A percentile compares a stretch with the other conserved stretches of the same genome.
These are phyloP conservation scores for Myioborus melanocephalus DNA, from an alignment of 2,797 vertebrate genomes.

Conservation along the genomic window DNA sequence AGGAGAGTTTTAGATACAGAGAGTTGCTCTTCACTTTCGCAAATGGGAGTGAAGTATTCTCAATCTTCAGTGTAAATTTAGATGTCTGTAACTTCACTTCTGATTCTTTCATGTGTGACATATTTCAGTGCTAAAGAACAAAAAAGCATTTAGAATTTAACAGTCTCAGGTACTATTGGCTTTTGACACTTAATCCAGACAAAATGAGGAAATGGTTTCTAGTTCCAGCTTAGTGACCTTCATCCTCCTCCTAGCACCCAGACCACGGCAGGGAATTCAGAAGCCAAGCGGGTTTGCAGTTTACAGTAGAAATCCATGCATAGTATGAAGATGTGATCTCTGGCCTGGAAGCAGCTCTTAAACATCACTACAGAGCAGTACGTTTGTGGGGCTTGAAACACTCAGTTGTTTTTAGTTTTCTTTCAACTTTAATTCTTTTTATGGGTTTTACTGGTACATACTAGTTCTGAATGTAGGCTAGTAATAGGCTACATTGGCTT, in stretches of 20 bases:
- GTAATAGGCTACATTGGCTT: not conserved
- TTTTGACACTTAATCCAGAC: not conserved
- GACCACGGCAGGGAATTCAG: not conserved
- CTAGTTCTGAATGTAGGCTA: not conserved
- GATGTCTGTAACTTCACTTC: not conserved
- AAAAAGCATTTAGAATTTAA: not conserved
- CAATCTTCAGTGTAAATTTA: not conserved
- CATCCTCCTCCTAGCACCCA: not conserved
- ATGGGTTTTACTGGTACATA: not conserved
- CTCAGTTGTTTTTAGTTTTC: not conserved
- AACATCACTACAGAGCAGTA: not conserved
- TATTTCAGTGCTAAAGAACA: not conserved
- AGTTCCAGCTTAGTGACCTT: not conserved
- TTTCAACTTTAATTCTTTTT: not conserved
- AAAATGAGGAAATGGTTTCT: not conserved
- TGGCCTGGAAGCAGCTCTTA: not conserved
- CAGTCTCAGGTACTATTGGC: not conserved
- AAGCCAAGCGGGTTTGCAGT: not conserved
- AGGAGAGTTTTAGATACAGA: not conserved
- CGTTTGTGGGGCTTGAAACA: not conserved
- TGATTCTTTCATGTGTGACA: not conserved
- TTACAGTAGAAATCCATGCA: not conserved
- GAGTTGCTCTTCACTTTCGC: not conserved
- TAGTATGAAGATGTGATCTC: not conserved
- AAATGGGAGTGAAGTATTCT: not conserved